Percentiles rank a stretch among this genome's conserved stretches.
Conservation (phyloP, 2,888 invertebrate species). For the Cyclophora albipunctata region DNA sequence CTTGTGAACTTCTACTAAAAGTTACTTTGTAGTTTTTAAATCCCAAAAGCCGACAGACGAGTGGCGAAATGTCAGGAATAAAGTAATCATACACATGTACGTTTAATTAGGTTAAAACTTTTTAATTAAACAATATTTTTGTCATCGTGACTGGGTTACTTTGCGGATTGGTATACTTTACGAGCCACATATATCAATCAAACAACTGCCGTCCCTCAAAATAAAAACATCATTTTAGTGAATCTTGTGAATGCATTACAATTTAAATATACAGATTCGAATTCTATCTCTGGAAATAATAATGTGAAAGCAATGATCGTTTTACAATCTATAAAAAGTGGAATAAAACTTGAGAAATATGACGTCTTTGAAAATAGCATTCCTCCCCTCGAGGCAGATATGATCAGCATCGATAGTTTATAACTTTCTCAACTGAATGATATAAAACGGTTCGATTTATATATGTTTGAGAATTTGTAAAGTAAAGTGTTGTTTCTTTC, state of each 20-base stretch:
- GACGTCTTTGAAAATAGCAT: constrained; percentile 16
- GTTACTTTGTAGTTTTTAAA: constrained; percentile 39
- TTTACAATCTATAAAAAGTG: constrained; percentile 17
- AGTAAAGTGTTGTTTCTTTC: neutral
- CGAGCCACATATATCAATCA: constrained; percentile 23
- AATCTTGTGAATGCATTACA: neutral
- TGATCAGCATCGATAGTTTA: constrained; percentile 16
- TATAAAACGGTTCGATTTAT: constrained; percentile 10
- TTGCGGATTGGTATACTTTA: constrained; percentile 23
- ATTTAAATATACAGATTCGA: constrained; percentile 5
- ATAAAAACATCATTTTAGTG: constrained; percentile 3
- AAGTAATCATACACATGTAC: constrained; percentile 16
- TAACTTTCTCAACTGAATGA: constrained; percentile 11
- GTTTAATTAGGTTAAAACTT: constrained; percentile 40
- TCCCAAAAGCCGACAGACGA: constrained; percentile 38
- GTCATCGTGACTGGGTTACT: constrained; percentile 21
- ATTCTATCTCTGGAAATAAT: constrained; percentile 10
- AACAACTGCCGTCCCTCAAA: constrained; percentile 11
- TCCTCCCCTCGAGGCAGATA: constrained; percentile 8
- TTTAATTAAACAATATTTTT: constrained; percentile 27
- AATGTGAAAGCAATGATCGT: constrained; percentile 7
- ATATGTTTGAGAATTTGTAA: neutral
- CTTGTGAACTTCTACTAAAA: constrained; percentile 37
- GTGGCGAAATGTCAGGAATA: constrained; percentile 24
- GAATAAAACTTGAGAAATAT: constrained; percentile 19